A percentile compares a stretch with the other conserved stretches of the same genome.
Evolutionary conservation across 1,140 invertebrate genomes (phyloP).

Genomic region (Zaprionus gabonicus): DNA sequence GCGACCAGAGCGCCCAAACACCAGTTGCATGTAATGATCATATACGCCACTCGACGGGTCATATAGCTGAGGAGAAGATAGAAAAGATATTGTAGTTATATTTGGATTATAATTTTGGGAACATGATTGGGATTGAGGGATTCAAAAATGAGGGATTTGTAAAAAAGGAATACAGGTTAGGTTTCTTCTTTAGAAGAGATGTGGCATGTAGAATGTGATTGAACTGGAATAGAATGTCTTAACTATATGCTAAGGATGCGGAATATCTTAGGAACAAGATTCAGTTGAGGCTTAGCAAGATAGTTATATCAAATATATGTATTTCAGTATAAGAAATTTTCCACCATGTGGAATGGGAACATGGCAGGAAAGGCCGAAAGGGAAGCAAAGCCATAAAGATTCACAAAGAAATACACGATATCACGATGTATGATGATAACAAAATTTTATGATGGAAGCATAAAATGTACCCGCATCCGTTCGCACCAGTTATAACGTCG

Average conservation of each 20-base stretch:
- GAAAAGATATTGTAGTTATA: neutral
- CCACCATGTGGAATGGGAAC: neutral
- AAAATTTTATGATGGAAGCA: slow-evolving; percentile 10
- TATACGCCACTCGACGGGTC: slow-evolving; percentile 87
- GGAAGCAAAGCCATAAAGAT: slow-evolving; percentile 2
- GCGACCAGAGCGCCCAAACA: slow-evolving; percentile 87
- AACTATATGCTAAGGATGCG: too few species aligned
- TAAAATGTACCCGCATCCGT: slow-evolving; percentile 1
- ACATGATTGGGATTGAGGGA: too few species aligned
- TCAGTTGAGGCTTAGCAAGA: too few species aligned
- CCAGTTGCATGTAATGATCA: slow-evolving; percentile 88
- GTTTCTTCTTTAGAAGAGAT: too few species aligned
- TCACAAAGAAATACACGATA: slow-evolving; percentile 1
- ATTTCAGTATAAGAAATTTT: neutral
- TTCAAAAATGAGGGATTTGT: too few species aligned
- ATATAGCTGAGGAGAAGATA: slow-evolving; percentile 77
- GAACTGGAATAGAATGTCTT: too few species aligned
- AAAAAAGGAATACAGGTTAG: too few species aligned
- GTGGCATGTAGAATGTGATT: too few species aligned
- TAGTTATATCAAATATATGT: neutral
- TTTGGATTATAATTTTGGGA: too few species aligned
- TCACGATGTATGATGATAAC: slow-evolving; percentile 8
- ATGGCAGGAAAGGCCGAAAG: neutral
- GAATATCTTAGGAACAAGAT: too few species aligned
- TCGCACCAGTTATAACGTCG: neutral